Percentiles rank a stretch among this genome's conserved stretches.
These are phyloP conservation scores for Andrena camellia DNA, from an alignment of 2,888 invertebrate species.

Conservation along the genomic window DNA sequence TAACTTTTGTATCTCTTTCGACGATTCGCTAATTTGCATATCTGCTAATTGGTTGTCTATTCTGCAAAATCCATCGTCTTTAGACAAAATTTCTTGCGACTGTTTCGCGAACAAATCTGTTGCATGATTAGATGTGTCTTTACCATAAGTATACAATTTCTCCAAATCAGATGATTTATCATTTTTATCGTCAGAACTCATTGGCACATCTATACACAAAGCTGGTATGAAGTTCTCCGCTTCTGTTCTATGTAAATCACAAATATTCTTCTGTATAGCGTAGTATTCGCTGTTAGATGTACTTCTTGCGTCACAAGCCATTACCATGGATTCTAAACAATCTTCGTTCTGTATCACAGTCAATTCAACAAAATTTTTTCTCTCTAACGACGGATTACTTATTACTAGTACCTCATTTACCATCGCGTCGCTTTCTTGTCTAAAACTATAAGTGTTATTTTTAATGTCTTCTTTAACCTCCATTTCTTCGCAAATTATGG, in stretches of 20 bases:
- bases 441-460: constrained; percentile 62
- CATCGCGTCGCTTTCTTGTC: constrained; percentile 71
- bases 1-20: constrained; percentile 70
- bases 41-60: constrained; percentile 63
- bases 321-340: constrained; percentile 75
- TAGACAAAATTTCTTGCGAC: constrained; percentile 18
- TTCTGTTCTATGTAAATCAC: constrained; percentile 67
- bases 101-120: constrained; percentile 19
- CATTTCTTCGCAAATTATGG: constrained; percentile 84
- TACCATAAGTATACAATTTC: constrained; percentile 43
- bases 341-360: constrained; percentile 79
- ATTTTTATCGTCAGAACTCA: constrained; percentile 47
- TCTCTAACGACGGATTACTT: constrained; percentile 70
- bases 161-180: constrained; percentile 41
- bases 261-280: constrained; percentile 66
- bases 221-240: constrained; percentile 56
- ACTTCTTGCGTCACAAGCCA: constrained; percentile 66
- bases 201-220: constrained; percentile 43
- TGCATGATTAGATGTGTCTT: constrained; percentile 22
- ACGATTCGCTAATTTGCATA: constrained; percentile 67
- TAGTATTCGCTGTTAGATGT: constrained; percentile 40
- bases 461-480: constrained; percentile 77
- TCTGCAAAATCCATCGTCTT: constrained; percentile 58
- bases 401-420: constrained; percentile 77
- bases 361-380: constrained; percentile 76